A percentile compares a stretch with the other conserved stretches of the same genome.
Evolutionary conservation across 2,888 invertebrate genomes (phyloP).

Genomic region (Agrotis puta): DNA sequence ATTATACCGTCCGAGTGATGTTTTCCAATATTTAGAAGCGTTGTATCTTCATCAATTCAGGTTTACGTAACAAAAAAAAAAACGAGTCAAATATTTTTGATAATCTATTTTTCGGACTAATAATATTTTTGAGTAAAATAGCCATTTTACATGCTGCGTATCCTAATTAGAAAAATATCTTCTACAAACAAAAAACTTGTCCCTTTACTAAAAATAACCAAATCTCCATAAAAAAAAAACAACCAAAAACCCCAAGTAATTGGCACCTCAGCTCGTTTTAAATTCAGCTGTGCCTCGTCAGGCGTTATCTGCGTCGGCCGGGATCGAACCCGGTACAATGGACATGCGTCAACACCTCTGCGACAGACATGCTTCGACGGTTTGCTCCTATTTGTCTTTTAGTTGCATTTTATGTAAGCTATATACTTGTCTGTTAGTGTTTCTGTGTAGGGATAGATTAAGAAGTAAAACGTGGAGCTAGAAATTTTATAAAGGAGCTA

Average conservation of each 20-base stretch:
- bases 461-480: background rate
- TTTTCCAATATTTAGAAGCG: too few species aligned
- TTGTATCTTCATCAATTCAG: too few species aligned
- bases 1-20: too few species aligned
- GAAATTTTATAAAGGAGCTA: background rate
- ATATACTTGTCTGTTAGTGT: slow-evolving; percentile 12
- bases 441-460: slow-evolving; percentile 3
- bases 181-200: background rate
- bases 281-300: slow-evolving; percentile 77
- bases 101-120: too few species aligned
- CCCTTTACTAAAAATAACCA: slow-evolving; percentile 37
- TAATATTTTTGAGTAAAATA: too few species aligned
- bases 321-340: slow-evolving; percentile 72
- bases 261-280: slow-evolving; percentile 73
- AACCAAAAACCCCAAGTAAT: slow-evolving; percentile 64
- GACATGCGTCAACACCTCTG: slow-evolving; percentile 75
- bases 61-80: too few species aligned
- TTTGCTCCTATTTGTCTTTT: slow-evolving; percentile 66
- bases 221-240: slow-evolving; percentile 40
- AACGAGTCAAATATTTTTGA: too few species aligned
- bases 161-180: slow-evolving; percentile 9
- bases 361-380: slow-evolving; percentile 54
- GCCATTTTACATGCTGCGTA: background rate
- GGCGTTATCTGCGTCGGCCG: slow-evolving; percentile 72
- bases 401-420: slow-evolving; percentile 43